A percentile compares a stretch with the other conserved stretches of the same genome.
Conservation (phyloP, 2,888 invertebrate species). For the Incurvaria masculella region DNA sequence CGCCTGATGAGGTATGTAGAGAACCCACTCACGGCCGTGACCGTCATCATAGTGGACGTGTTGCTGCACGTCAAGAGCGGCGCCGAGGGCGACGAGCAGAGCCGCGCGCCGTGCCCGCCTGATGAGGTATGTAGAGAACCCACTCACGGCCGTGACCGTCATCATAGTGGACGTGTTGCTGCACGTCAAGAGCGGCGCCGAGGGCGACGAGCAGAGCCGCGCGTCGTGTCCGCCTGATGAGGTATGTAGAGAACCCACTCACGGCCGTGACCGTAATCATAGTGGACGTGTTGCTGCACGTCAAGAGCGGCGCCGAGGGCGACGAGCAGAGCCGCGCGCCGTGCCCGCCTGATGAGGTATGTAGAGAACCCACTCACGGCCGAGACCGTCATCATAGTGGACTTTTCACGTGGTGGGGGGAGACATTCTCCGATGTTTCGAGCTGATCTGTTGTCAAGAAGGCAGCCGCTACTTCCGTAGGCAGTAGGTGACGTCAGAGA, state of each 20-base stretch:
- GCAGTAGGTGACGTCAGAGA: too few relatives aligned
- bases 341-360: slow-evolving; percentile 64
- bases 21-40: slow-evolving; percentile 55
- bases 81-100: slow-evolving; percentile 51
- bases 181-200: slow-evolving; percentile 61
- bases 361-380: slow-evolving; percentile 54
- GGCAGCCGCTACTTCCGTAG: too few relatives aligned
- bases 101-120: slow-evolving; percentile 67
- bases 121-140: slow-evolving; percentile 63
- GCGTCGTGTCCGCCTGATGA: slow-evolving; percentile 65
- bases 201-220: slow-evolving; percentile 37
- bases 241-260: slow-evolving; percentile 57
- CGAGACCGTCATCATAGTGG: slow-evolving; percentile 69
- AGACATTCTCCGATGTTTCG: too few relatives aligned
- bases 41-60: slow-evolving; percentile 77
- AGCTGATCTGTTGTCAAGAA: too few relatives aligned
- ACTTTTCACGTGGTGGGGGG: too few relatives aligned
- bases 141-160: slow-evolving; percentile 53
- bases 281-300: slow-evolving; percentile 80
- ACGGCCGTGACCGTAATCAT: slow-evolving; percentile 63
- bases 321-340: slow-evolving; percentile 64
- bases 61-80: slow-evolving; percentile 75
- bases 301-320: slow-evolving; percentile 62
- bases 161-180: slow-evolving; percentile 83
- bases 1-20: slow-evolving; percentile 60